Evolutionary conservation across 2,113 vertebrate species (phyloP).

Genomic region (Pelodiscus sinensis): DNA sequence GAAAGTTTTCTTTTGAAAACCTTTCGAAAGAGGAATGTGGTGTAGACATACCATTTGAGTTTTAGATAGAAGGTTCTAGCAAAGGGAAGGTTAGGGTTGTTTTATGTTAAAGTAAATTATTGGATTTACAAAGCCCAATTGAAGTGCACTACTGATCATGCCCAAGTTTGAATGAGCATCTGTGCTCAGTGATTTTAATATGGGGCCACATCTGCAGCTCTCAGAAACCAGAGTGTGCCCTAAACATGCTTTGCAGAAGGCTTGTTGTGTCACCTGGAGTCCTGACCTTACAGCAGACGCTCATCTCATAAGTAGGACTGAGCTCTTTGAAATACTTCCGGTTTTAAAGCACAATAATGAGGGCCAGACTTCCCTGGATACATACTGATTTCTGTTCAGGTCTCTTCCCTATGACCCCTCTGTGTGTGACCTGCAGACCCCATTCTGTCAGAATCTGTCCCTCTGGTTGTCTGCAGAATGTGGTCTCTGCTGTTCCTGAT

Average conservation of each 20-base stretch:
- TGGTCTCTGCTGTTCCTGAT: background rate
- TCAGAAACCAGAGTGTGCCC: background rate
- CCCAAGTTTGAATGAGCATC: background rate
- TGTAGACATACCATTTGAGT: background rate
- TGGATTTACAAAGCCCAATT: slow-evolving; percentile 1
- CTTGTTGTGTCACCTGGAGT: background rate
- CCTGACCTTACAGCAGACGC: background rate
- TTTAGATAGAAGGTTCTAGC: background rate
- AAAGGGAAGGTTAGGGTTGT: background rate
- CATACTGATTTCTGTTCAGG: background rate
- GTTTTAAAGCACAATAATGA: slow-evolving; percentile 23
- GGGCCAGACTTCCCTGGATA: background rate
- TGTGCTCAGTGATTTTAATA: background rate
- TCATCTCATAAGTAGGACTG: background rate
- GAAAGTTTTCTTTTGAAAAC: too few species aligned
- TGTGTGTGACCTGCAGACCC: background rate
- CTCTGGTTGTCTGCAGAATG: slow-evolving; percentile 29
- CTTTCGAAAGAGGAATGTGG: too few species aligned
- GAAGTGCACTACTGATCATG: background rate
- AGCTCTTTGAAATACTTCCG: slow-evolving; percentile 19
- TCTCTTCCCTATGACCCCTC: background rate
- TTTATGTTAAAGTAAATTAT: background rate
- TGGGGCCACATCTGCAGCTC: background rate
- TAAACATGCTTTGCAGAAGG: background rate
- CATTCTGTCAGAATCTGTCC: background rate